Evolutionary conservation across 2,113 vertebrate species (phyloP), one percentile per base, ranked within the genome.

Genomic region (Rana temporaria): DNA sequence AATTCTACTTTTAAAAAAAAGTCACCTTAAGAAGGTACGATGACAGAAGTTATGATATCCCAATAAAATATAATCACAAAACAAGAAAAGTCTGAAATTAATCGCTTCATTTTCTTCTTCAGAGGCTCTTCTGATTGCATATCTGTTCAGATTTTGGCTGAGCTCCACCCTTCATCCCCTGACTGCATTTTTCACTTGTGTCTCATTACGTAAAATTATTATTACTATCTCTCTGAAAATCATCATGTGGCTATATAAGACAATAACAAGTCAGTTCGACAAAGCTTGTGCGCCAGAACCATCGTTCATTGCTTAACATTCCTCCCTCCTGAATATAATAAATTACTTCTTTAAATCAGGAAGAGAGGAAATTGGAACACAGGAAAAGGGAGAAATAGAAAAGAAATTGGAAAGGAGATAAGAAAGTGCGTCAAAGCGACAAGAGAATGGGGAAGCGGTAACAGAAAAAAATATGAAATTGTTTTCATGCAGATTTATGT

Each of bases 401-500:
- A 76, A 65, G 71, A 82, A 82, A 80, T 72, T 73, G 56, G 71
- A 62, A 57, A 30, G 69, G 38, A 68, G 60, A 53, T 55, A 62
- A 82, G 69, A 60, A 66, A 66, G 67, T 34, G 65, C 32, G 65
- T 79, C 65, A 79, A 42, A 59, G 53, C 59, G 65, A 79, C 65
- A 69, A 59, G 55, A 60, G 30, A 26, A 59, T 66, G 42, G 19
- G 30, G 16, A 68, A 79, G 53, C 19, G 30, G 64, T 34, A 59
- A 68, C 22, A 59, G 78, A 69, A 69, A 34, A n/a, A 68, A 69
- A 79, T 79, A 79, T 71, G 59, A 79, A 71, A 71, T 78, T 75
- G 56, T 77, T 82, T 85, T 77, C 38, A 82, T 82, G 32, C 68
- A 55, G 71, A 82, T 82, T 72, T 74, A 74, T 65, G 62, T 19